Percentiles rank a stretch among this genome's conserved stretches.
These are phyloP conservation scores for Ephestia elutella DNA, from an alignment of 1,140 invertebrate species.

Conservation along the genomic window DNA sequence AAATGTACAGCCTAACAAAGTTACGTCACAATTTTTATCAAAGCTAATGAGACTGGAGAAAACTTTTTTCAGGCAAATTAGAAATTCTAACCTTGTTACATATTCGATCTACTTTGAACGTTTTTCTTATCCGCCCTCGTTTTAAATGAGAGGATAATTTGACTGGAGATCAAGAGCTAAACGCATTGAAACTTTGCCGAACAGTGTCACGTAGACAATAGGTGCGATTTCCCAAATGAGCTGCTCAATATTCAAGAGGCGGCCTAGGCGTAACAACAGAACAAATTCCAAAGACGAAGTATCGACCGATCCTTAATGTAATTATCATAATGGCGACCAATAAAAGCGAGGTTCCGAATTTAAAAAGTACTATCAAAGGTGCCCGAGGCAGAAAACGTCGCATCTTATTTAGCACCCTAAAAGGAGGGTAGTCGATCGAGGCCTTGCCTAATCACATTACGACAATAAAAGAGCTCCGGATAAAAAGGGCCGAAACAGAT, in stretches of 20 bases:
- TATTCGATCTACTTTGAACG: neutral
- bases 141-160: slow-evolving; percentile 1
- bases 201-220: slow-evolving; percentile 67
- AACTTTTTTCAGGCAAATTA: neutral
- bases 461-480: slow-evolving; percentile 58
- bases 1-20: no score
- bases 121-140: neutral
- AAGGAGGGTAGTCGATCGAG: slow-evolving; percentile 44
- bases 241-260: slow-evolving; percentile 68
- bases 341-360: slow-evolving; percentile 68
- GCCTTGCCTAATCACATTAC: slow-evolving; percentile 66
- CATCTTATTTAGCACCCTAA: slow-evolving; percentile 66
- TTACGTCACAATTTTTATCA: no score
- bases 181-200: slow-evolving; percentile 10
- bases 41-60: no score
- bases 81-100: neutral
- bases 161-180: slow-evolving; percentile 4
- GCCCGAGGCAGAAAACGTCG: slow-evolving; percentile 68
- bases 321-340: slow-evolving; percentile 72
- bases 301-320: slow-evolving; percentile 68
- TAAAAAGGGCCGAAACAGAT: slow-evolving; percentile 64
- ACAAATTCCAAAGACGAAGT: slow-evolving; percentile 69
- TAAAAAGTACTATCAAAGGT: slow-evolving; percentile 71
- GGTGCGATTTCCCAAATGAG: slow-evolving; percentile 69
- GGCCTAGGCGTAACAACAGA: slow-evolving; percentile 63